These are phyloP conservation scores for Alviniconcha strummeri DNA, from an alignment of 2,888 invertebrate species.

Conservation along the genomic window DNA sequence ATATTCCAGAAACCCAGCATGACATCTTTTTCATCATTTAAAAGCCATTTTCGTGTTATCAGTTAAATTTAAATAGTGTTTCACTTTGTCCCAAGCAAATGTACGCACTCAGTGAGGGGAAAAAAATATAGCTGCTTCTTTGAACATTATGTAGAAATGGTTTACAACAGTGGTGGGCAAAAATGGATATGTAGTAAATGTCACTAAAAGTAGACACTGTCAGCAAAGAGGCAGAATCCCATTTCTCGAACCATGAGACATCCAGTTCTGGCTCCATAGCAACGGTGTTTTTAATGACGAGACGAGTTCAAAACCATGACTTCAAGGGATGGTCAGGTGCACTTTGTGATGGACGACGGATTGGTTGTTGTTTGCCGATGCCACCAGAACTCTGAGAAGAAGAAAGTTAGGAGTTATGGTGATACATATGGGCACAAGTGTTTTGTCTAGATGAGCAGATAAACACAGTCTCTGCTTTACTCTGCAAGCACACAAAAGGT, in stretches of 20 bases:
- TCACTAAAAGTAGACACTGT: not conserved
- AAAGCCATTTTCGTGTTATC: not conserved
- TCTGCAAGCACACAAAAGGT: no score
- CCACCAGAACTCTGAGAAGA: not conserved
- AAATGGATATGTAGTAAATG: conserved; percentile 3
- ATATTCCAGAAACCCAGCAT: not conserved
- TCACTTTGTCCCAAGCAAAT: not conserved
- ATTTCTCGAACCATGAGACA: not conserved
- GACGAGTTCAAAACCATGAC: not conserved
- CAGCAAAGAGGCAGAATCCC: not conserved
- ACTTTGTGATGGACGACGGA: not conserved
- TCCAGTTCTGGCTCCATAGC: no score
- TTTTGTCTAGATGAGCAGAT: no score
- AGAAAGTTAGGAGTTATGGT: not conserved
- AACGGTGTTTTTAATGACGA: no score
- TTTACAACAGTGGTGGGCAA: not conserved
- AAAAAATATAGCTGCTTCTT: conserved; percentile 23
- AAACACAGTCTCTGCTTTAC: no score
- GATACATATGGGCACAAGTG: not conserved
- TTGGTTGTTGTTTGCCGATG: not conserved
- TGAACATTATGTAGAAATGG: conserved; percentile 16
- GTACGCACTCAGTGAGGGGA: not conserved
- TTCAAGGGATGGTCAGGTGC: not conserved
- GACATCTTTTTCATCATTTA: not conserved
- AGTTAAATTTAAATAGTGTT: not conserved